Percentiles rank a stretch among this genome's conserved stretches.
Evolutionary conservation across 2,113 vertebrate genomes (phyloP).

Genomic region (Neoarius graeffei): DNA sequence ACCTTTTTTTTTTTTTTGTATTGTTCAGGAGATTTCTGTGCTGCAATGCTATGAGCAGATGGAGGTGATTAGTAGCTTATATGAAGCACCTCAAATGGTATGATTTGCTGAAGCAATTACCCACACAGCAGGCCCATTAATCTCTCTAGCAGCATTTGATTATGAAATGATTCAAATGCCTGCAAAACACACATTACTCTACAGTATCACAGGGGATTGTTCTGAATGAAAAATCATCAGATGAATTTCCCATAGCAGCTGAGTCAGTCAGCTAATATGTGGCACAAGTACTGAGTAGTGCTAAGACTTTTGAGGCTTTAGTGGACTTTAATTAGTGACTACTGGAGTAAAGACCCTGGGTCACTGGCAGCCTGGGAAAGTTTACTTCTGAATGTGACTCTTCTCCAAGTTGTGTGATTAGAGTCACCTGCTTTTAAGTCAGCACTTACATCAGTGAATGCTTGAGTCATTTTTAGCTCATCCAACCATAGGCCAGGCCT

Average conservation of each 20-base stretch:
- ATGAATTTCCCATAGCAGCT: constrained; percentile 25
- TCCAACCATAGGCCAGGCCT: too few species aligned
- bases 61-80: constrained; percentile 40
- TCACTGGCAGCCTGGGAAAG: constrained; percentile 25
- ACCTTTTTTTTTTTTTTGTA: background rate
- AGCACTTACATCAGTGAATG: background rate
- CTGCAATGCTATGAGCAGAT: constrained; percentile 32
- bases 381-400: background rate
- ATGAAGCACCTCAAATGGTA: constrained; percentile 15
- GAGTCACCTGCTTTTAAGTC: background rate
- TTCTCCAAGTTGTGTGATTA: background rate
- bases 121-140: constrained; percentile 32
- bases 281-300: constrained; percentile 25
- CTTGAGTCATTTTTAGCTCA: background rate
- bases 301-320: background rate
- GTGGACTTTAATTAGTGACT: constrained; percentile 37
- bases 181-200: constrained; percentile 32
- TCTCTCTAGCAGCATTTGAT: constrained; percentile 41
- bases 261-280: constrained; percentile 31
- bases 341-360: background rate
- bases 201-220: constrained; percentile 31
- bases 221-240: constrained; percentile 21
- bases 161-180: constrained; percentile 23
- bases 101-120: constrained; percentile 30
- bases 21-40: background rate